These are phyloP conservation scores for Diglossa cyanea DNA, from an alignment of 2,797 vertebrate species.

Conservation along the genomic window DNA sequence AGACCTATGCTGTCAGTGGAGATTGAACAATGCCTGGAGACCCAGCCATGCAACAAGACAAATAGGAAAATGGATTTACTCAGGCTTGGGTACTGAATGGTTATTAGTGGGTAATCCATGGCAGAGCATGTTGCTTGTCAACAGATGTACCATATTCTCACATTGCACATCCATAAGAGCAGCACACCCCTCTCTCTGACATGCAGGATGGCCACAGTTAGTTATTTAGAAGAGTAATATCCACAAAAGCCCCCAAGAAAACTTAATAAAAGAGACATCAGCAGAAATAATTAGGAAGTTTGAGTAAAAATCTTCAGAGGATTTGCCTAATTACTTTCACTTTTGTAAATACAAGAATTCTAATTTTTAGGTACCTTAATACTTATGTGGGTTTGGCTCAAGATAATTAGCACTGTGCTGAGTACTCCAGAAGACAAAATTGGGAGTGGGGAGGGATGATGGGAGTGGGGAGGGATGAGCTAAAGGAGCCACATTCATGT, in stretches of 20 bases:
- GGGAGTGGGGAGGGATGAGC: neutral
- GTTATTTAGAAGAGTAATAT: neutral
- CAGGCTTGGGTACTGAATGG: constrained; percentile 9
- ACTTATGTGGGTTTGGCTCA: neutral
- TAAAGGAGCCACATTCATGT: neutral
- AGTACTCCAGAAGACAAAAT: neutral
- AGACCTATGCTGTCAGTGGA: neutral
- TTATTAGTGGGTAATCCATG: neutral
- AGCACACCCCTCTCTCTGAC: neutral
- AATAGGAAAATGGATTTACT: constrained; percentile 3
- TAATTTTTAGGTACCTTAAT: neutral
- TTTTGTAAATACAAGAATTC: neutral
- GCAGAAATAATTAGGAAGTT: neutral
- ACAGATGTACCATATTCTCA: neutral
- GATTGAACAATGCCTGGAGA: constrained; percentile 3
- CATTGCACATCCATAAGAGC: neutral
- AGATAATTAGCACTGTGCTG: neutral
- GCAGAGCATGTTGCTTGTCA: neutral
- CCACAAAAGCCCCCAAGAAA: neutral
- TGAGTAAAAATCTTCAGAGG: neutral
- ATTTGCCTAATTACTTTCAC: neutral
- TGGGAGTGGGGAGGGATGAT: neutral
- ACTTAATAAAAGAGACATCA: neutral
- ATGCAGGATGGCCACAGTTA: neutral
- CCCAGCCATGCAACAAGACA: neutral